Evolutionary conservation across 2,888 invertebrate genomes (phyloP), one percentile per base, ranked within the genome.

Genomic region (Cerastis leucographa): DNA sequence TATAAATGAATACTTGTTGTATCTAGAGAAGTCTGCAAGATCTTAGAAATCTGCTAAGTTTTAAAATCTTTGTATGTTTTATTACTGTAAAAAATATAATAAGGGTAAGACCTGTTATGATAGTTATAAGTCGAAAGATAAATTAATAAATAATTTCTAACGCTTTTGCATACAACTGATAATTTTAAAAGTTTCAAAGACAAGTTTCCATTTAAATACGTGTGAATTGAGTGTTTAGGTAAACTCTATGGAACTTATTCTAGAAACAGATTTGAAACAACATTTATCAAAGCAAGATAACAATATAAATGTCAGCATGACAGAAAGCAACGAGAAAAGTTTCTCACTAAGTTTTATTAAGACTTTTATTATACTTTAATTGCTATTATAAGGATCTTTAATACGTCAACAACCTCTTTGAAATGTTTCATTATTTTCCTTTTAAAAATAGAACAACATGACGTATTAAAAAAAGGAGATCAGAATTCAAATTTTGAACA

Each of bases 221-320:
- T 14, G 14, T 14, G 19, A 61, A 29, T 35, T 51, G 14, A 54
- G 29, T 35, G 5, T 51, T 56, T 56, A 49, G 6, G 8, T 29
- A 46, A 74, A 46, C n/a, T 44, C 40, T 74, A 68, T 65, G 3
- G 12, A 74, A 69, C 46, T 22, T 70, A 51, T 70, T 66, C 22
- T 12, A 46, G 64, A 77, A 66, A 80, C 59, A 72, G 44, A 71
- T 78, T 76, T 65, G 44, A 75, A 78, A 68, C 68, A 89, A 90
- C 89, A 90, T 92, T 92, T 92, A 91, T 93, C 89, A 92, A 92
- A 93, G 87, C 87, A 90, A 91, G 92, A 93, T 94, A 93, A 91
- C 88, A 90, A 90, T 86, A 88, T 88, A 91, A 92, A 92, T 91
- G 90, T 90, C 92, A 91, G 90, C 90, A 90, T 92, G 92, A 93